Conservation (phyloP, 2,888 invertebrate genomes). For the Ariolimax columbianus region DNA sequence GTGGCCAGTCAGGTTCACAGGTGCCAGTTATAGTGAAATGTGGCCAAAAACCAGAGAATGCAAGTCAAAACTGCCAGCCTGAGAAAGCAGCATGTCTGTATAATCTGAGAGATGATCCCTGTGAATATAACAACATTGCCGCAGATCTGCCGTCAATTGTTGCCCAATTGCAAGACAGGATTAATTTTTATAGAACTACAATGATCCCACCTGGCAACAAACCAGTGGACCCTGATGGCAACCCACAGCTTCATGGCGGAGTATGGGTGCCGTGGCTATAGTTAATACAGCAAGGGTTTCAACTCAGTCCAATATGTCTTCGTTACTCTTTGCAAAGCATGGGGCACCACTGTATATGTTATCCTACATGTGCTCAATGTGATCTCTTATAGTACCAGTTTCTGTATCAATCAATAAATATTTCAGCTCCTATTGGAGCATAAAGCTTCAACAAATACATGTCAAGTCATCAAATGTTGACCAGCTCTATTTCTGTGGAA, state of each 20-base stretch:
- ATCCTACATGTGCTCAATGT: no score
- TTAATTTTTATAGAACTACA: slow-evolving; percentile 84
- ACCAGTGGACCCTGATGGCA: slow-evolving; percentile 84
- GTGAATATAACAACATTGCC: slow-evolving; percentile 86
- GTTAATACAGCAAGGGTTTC: no score
- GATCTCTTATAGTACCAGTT: no score
- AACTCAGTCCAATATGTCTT: no score
- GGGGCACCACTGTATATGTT: no score
- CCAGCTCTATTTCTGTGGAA: no score
- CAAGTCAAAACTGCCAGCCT: slow-evolving; percentile 83
- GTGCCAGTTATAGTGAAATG: slow-evolving; percentile 63
- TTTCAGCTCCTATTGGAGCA: no score
- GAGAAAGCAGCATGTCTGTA: slow-evolving; percentile 87
- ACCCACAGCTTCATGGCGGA: slow-evolving; percentile 88
- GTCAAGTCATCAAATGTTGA: no score
- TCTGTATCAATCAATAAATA: no score
- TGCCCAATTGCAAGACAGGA: slow-evolving; percentile 63
- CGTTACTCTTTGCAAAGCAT: no score
- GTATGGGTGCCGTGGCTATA: slow-evolving; percentile 83
- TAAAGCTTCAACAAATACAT: no score
- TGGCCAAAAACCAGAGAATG: slow-evolving; percentile 72
- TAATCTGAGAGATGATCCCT: slow-evolving; percentile 90
- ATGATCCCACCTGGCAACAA: slow-evolving; percentile 87
- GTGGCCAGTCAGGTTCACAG: not conserved
- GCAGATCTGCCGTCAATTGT: slow-evolving; percentile 69